Percentiles rank a stretch among this genome's conserved stretches.
Evolutionary conservation across 2,888 invertebrate species (phyloP).

Genomic region (Tinea trinotella): DNA sequence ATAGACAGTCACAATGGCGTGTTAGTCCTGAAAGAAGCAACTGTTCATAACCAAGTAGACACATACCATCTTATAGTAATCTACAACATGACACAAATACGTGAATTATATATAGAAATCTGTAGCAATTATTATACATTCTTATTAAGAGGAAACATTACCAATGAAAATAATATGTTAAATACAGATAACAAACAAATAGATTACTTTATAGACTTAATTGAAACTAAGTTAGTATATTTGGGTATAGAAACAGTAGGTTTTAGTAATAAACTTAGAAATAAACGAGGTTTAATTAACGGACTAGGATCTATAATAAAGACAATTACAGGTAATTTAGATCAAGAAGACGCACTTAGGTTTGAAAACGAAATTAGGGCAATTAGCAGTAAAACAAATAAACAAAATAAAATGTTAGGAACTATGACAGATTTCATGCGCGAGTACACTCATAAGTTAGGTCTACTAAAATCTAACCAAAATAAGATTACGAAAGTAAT

Average conservation of each 20-base stretch:
- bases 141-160: slow-evolving; percentile 11
- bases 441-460: slow-evolving; percentile 16
- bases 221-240: slow-evolving; percentile 25
- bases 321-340: slow-evolving; percentile 21
- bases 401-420: neutral
- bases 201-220: slow-evolving; percentile 24
- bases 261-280: slow-evolving; percentile 11
- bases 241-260: slow-evolving; percentile 24
- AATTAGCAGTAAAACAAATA: neutral
- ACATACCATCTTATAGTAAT: slow-evolving; percentile 23
- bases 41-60: slow-evolving; percentile 22
- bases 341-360: slow-evolving; percentile 19
- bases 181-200: slow-evolving; percentile 19
- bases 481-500: neutral
- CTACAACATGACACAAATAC: slow-evolving; percentile 24
- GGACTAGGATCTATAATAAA: slow-evolving; percentile 20
- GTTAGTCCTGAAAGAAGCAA: slow-evolving; percentile 26
- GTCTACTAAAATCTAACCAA: slow-evolving; percentile 16
- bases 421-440: slow-evolving; percentile 20
- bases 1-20: slow-evolving; percentile 28
- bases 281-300: slow-evolving; percentile 23
- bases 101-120: slow-evolving; percentile 22
- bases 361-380: slow-evolving; percentile 20
- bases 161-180: neutral
- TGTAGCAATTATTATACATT: slow-evolving; percentile 24